Evolutionary conservation across 2,888 invertebrate genomes (phyloP).

Genomic region (Pheosia tremula): DNA sequence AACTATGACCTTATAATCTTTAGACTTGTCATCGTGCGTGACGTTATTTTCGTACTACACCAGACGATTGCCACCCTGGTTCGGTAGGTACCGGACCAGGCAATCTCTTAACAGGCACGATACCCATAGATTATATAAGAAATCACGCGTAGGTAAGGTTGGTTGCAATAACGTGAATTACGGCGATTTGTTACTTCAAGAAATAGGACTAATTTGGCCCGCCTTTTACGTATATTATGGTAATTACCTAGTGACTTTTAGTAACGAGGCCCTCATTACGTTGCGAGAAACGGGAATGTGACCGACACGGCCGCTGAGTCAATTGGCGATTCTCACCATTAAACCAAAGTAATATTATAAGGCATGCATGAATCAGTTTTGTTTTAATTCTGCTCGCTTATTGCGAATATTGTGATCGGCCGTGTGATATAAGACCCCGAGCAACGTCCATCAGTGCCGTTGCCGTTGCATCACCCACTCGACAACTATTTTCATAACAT

Average conservation of each 20-base stretch:
- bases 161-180: slow-evolving; percentile 18
- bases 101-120: background rate
- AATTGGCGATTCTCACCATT: background rate
- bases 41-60: slow-evolving; percentile 27
- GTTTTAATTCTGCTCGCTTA: slow-evolving; percentile 17
- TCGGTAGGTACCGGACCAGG: background rate
- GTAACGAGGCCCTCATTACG: slow-evolving; percentile 14
- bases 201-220: slow-evolving; percentile 23
- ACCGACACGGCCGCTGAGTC: background rate
- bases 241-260: slow-evolving; percentile 16
- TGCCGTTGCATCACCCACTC: slow-evolving; percentile 22
- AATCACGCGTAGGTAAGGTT: slow-evolving; percentile 14
- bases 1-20: slow-evolving; percentile 45
- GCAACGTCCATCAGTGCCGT: slow-evolving; percentile 21
- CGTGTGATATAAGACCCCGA: slow-evolving; percentile 30
- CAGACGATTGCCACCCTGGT: background rate
- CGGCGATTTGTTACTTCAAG: slow-evolving; percentile 15
- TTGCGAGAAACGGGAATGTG: background rate
- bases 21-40: slow-evolving; percentile 42
- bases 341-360: background rate
- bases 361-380: slow-evolving; percentile 11
- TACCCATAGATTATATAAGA: background rate
- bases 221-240: slow-evolving; percentile 21
- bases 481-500: slow-evolving; percentile 39
- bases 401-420: slow-evolving; percentile 22